Base-by-base conservation (phyloP, 2,888 invertebrate genomes). In the Sisyra nigra region DNA sequence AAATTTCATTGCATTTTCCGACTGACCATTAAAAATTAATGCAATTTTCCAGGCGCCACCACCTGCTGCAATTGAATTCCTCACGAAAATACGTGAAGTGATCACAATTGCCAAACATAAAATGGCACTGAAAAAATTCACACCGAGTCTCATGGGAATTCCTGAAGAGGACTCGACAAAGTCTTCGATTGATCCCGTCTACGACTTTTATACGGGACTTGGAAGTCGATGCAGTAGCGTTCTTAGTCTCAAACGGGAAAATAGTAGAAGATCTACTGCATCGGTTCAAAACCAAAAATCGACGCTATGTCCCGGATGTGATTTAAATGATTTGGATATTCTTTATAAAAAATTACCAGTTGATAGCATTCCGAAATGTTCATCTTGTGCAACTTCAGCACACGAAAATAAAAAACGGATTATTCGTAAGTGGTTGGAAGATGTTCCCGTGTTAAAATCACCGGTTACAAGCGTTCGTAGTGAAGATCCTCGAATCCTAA, bases 91-190 rank as follows among this genome's bases (percentile, higher is more conserved):
- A 48, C 75, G 92, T 47, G 88, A 89, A 68, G 89, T 91, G 5
- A 89, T 91, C 52, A 72, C 86, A 34, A 80, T 89, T 40, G 91
- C 91, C 6, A 88, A 88, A 57, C 82, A 83, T 53, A 88, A 88
- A 66, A 87, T 89, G 80, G 73, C 77, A 33, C 65, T 79, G 0
- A 87, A 88, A 61, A 71, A 79, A 45, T 89, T 83, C 55, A 72
- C 79, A 45, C 89, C 89, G 1, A 76, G 79, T 40, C 64, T 89
- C 4, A 71, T 76, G 42, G 76, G 79, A 54, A 89, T 89, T 53
- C 84, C 85, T 0, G 89, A 89, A 65, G 88, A 87, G 62, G 79
- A 77, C 51, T 66, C 62, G 5, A 62, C 60, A 44, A 62, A 68
- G 40, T 40, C 31, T 30, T 57, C 69, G 14, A 58, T 65, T 50